phyloP scores from a whole-genome alignment of 2,888 invertebrate species.

The Hipparchia sbordonii region DNA sequence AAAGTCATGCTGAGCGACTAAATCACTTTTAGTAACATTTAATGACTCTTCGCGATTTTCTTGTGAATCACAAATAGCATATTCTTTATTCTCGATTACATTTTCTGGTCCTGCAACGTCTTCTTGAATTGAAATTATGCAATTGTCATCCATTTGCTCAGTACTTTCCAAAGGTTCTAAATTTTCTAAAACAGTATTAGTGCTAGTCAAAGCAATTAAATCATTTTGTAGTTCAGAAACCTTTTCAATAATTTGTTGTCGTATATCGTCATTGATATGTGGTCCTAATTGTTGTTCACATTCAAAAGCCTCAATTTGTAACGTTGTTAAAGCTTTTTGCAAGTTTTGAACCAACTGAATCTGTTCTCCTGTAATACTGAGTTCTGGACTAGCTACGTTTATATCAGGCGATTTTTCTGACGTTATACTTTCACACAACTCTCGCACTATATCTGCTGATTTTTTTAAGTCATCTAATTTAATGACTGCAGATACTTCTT shows the following conservation, averaged over 20 bases:
- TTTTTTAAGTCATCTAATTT: slow-evolving; percentile 58
- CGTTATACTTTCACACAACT: slow-evolving; percentile 55
- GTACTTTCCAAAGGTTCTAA: neutral
- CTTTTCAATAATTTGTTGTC: slow-evolving; percentile 54
- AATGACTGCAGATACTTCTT: slow-evolving; percentile 61
- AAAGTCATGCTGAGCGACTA: neutral
- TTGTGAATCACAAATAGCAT: neutral
- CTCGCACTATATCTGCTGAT: slow-evolving; percentile 56
- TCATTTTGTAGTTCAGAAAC: slow-evolving; percentile 60
- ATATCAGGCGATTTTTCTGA: slow-evolving; percentile 39
- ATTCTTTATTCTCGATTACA: neutral
- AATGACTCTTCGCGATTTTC: neutral
- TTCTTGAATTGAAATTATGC: neutral
- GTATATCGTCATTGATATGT: slow-evolving; percentile 46
- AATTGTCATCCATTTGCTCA: neutral
- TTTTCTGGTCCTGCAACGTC: neutral
- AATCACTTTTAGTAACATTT: neutral
- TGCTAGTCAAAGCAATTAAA: slow-evolving; percentile 53
- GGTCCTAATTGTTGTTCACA: slow-evolving; percentile 52
- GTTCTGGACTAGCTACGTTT: slow-evolving; percentile 30
- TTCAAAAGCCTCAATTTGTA: slow-evolving; percentile 58
- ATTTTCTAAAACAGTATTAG: slow-evolving; percentile 13
- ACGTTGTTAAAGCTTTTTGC: slow-evolving; percentile 53
- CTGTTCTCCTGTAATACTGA: slow-evolving; percentile 44
- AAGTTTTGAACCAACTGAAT: slow-evolving; percentile 54